Evolutionary conservation across 2,888 invertebrate genomes (phyloP).

Genomic region (Drosophila mimica): DNA sequence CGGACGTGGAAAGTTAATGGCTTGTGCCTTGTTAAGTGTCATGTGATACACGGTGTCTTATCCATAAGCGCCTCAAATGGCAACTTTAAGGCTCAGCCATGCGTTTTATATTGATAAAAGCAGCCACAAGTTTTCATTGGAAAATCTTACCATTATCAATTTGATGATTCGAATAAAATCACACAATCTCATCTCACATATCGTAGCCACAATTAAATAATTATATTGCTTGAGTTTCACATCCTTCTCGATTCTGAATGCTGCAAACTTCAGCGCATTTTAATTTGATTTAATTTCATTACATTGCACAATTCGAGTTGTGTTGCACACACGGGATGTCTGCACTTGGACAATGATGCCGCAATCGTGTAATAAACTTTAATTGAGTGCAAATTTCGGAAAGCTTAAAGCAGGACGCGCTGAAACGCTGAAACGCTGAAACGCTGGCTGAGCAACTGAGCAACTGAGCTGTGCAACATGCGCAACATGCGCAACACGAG

Average conservation of each 20-base stretch:
- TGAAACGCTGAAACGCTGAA: background rate
- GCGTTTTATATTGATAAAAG: conserved; percentile 4
- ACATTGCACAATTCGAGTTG: conserved; percentile 10
- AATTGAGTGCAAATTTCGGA: conserved; percentile 78
- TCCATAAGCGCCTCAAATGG: conserved; percentile 51
- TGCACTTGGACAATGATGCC: conserved; percentile 20
- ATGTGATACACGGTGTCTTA: conserved; percentile 48
- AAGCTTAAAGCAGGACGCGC: conserved; percentile 26
- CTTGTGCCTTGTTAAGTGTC: conserved; percentile 69
- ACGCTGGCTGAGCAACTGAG: conserved; percentile 5
- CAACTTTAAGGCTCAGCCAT: conserved; percentile 15
- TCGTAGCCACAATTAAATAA: background rate
- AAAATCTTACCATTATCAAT: background rate
- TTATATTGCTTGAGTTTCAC: background rate
- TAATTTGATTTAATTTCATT: conserved; percentile 8
- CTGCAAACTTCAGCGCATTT: conserved; percentile 2
- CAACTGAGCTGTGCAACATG: conserved; percentile 3
- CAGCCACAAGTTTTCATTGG: background rate
- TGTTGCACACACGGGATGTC: background rate
- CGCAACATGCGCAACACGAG: conserved; percentile 32
- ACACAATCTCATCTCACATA: background rate
- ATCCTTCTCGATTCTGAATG: too few relatives aligned
- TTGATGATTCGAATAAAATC: background rate
- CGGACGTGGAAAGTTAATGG: conserved; percentile 65
- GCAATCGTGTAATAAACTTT: conserved; percentile 40